Base-by-base conservation (phyloP, 2,888 invertebrate species). In the Apamea epomidion region DNA sequence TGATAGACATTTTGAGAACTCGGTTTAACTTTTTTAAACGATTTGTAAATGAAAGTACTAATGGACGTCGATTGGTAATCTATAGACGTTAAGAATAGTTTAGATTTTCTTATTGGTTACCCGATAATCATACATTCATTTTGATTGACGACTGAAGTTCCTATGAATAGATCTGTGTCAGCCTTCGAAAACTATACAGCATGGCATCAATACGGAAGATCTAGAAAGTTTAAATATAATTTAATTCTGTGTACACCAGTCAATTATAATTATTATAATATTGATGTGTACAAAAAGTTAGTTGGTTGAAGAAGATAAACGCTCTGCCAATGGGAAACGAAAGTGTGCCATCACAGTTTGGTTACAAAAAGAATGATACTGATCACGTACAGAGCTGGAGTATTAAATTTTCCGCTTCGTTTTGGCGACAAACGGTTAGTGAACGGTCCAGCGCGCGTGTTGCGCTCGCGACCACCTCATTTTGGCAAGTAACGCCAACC, bases 331-430 rank as follows among this genome's bases (percentile, higher is more conserved):
- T 91, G 92, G 92, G 92, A 92, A 93, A 93, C 91, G 95, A 96
- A 96, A 96, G 95, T 96, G 92, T 95, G 94, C 90, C 94, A 94
- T 91, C 92, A 90, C 91, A 91, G 91, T 89, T 91, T 68, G 78
- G 91, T 91, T 91, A 94, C 94, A 93, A 95, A 95, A 94, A 94
- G 91, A 92, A 94, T 91, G 92, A 95, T 94, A 94, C 92, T 84
- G 95, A 95, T 95, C 96, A 96, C 96, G 97, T 96, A 95, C 93
- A 92, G 90, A 93, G 93, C 90, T 92, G 91, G 93, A 94, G 94
- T 95, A 96, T 96, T 96, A 95, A 95, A 95, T 96, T 96, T 95
- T 95, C 95, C 95, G 94, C 93, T 95, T 95, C 93, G 94, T 95
- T 95, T 95, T 94, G 93, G 94, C 93, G 94, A 94, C 95, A 95